Conservation (phyloP, 2,113 vertebrate genomes). For the Daphoenositta chrysoptera region DNA sequence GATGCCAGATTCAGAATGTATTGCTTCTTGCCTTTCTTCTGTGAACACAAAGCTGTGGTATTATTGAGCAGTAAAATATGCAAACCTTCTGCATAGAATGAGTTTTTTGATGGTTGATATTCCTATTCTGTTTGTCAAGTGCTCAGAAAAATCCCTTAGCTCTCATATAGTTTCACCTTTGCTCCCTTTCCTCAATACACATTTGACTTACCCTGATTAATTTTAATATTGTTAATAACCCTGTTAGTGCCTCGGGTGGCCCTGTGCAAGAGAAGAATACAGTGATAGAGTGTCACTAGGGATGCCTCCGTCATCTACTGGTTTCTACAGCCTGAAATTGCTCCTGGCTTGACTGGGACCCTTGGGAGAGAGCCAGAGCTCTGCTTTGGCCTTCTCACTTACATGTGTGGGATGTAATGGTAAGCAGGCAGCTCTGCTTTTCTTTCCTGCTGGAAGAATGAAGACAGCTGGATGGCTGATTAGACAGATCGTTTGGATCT, state of each 20-base stretch:
- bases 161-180: neutral
- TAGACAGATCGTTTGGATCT: neutral
- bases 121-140: neutral
- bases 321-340: neutral
- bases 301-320: neutral
- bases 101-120: neutral
- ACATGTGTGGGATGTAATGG: neutral
- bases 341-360: neutral
- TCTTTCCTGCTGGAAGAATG: neutral
- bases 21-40: neutral
- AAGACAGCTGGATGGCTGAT: neutral
- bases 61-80: neutral
- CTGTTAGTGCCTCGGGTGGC: neutral
- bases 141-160: neutral
- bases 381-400: neutral
- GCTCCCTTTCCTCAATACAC: neutral
- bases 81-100: neutral
- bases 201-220: neutral
- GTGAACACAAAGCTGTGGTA: neutral
- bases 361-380: neutral
- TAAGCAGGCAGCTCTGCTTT: neutral
- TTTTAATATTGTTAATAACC: neutral
- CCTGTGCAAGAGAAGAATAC: neutral
- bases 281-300: neutral
- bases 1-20: neutral